Base-by-base conservation (phyloP, 2,888 invertebrate genomes). In the Drosophila maculinotata region DNA sequence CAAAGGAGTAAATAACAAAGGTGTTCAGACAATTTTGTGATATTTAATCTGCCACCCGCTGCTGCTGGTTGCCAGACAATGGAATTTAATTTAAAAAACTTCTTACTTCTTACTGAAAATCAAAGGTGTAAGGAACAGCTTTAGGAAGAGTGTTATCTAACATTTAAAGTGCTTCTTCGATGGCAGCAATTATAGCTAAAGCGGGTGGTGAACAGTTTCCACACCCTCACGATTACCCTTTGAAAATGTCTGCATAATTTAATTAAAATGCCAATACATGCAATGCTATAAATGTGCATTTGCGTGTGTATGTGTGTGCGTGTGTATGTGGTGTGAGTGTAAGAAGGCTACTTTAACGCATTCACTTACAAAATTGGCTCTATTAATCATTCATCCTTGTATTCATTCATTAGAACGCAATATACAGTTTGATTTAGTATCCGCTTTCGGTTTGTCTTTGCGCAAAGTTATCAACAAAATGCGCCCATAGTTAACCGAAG, bases 351-450 rank as follows among this genome's bases (percentile, higher is more conserved):
- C 54, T 63, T 65, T 67, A 47, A 79, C 31, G 53, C 42, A 72
- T 64, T 81, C 57, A 52, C 48, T 44, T 36, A 56, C 75, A 72
- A 86, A 87, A 90, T 88, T 90, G 76, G 76, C 67, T 73, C 76
- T 72, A 86, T 85, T 79, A 87, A 68, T 85, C 86, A 85, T 79
- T 84, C 85, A 85, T 78, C 77, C 76, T 77, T 72, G 48, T 75
- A 79, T 80, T 76, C 71, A 79, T 81, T 69, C 76, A 77, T 88
- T 87, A 79, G 78, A 78, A 78, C 78, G 79, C 76, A 87, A 87
- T 85, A 85, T 78, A 79, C 87, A 88, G 74, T 74, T 84, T 89
- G 89, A 90, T 89, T 89, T 83, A 77, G 75, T 72, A 77, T 74
- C 73, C 54, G 65, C 69, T 62, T 59, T 48, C 15, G 10, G 25